Evolutionary conservation across 1,140 invertebrate species (phyloP).

Genomic region (Reticulitermes speratus): DNA sequence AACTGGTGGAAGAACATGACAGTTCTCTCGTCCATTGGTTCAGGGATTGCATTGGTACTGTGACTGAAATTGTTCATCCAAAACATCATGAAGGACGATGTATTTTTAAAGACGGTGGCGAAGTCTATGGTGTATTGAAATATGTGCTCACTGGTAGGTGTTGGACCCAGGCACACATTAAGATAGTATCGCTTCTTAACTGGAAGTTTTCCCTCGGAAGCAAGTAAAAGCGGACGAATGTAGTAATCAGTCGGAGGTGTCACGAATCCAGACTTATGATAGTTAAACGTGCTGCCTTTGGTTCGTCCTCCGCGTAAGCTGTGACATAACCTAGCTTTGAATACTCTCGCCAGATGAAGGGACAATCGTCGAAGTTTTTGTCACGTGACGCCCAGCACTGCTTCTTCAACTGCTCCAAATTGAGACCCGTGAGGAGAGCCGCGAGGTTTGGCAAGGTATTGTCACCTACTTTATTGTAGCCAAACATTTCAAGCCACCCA

Average conservation of each 20-base stretch:
- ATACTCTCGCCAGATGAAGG: conserved; percentile 78
- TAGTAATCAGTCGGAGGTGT: conserved; percentile 81
- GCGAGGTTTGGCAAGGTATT: conserved; percentile 71
- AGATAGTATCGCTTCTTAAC: not conserved
- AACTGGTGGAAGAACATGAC: conserved; percentile 58
- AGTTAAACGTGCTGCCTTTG: conserved; percentile 78
- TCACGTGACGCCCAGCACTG: conserved; percentile 24
- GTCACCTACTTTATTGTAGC: conserved; percentile 25
- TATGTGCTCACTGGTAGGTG: conserved; percentile 17
- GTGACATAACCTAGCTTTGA: conserved; percentile 71
- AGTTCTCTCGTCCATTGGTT: conserved; percentile 63
- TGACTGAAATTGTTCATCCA: conserved; percentile 78
- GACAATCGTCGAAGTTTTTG: conserved; percentile 53
- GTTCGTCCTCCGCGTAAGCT: conserved; percentile 75
- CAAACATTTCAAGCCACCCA: conserved; percentile 18
- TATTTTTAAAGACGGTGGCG: not conserved
- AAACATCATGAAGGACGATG: conserved; percentile 65
- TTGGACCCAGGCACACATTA: not conserved
- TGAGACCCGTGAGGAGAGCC: conserved; percentile 68
- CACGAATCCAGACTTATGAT: conserved; percentile 72
- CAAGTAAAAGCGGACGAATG: conserved; percentile 65
- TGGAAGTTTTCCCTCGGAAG: not conserved
- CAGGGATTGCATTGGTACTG: conserved; percentile 70
- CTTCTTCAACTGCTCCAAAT: conserved; percentile 26
- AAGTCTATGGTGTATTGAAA: conserved; percentile 34